A percentile compares a stretch with the other conserved stretches of the same genome.
Conservation (phyloP, 2,888 invertebrate species). For the Drosophila nigricruria region DNA sequence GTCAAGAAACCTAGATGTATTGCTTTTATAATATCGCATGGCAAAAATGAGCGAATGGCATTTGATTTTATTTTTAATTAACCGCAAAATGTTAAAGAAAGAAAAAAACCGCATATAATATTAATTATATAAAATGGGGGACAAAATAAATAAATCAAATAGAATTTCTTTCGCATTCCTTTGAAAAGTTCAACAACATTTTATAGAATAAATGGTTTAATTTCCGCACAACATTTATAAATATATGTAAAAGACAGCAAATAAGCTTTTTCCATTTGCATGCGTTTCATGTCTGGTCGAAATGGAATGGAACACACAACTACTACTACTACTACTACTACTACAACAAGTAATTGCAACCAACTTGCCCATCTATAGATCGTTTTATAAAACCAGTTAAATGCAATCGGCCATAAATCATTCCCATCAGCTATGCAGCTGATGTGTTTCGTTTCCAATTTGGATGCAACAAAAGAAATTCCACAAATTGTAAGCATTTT, state of each 20-base stretch:
- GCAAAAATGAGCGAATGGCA: too few species aligned
- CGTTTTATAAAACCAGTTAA: slow-evolving; percentile 10
- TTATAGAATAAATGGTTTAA: not conserved
- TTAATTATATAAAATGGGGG: too few species aligned
- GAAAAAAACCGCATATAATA: too few species aligned
- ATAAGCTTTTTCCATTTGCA: too few species aligned
- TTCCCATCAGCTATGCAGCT: not conserved
- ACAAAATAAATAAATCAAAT: slow-evolving; percentile 26
- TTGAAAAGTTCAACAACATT: slow-evolving; percentile 29
- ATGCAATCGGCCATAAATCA: slow-evolving; percentile 6
- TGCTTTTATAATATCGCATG: too few species aligned
- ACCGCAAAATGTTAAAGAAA: too few species aligned
- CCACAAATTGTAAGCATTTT: not conserved
- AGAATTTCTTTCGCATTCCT: slow-evolving; percentile 16
- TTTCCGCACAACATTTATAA: not conserved
- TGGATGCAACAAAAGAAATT: not conserved
- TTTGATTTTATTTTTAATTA: too few species aligned
- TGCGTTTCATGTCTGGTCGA: too few species aligned
- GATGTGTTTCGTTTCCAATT: slow-evolving; percentile 9
- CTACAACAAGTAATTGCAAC: not conserved
- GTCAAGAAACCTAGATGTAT: too few species aligned
- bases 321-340: not conserved
- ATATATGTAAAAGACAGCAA: too few species aligned
- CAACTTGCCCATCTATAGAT: slow-evolving; percentile 3
- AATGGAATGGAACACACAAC: not conserved